A percentile compares a stretch with the other conserved stretches of the same genome.
phyloP scores from a whole-genome alignment of 2,113 vertebrate genomes.

The Passer domesticus region DNA sequence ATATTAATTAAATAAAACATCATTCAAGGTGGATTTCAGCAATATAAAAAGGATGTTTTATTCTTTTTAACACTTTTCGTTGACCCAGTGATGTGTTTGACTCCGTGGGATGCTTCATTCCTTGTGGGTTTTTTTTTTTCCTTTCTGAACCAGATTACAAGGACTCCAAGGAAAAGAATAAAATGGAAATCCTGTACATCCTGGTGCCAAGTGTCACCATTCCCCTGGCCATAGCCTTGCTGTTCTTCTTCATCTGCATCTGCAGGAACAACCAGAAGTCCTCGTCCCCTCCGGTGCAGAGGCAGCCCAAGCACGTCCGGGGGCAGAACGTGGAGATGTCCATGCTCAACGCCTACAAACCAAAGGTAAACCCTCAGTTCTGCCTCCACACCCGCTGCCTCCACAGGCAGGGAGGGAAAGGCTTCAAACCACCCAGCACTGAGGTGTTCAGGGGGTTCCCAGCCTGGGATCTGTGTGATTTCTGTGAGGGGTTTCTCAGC shows the following conservation, averaged over 20 bases:
- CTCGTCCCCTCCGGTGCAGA: conserved; percentile 80
- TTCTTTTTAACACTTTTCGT: background rate
- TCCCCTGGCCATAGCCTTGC: conserved; percentile 90
- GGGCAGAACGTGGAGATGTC: conserved; percentile 99
- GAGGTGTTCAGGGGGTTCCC: background rate
- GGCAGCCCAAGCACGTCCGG: conserved; percentile 90
- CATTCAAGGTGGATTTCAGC: background rate
- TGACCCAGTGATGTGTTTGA: background rate
- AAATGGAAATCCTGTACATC: conserved; percentile 96
- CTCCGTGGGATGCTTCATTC: background rate
- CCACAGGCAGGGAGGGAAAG: background rate
- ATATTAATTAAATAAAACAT: background rate
- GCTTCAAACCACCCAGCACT: background rate
- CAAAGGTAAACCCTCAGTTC: conserved; percentile 80
- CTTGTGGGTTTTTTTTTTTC: rapidly evolving
- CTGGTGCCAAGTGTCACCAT: conserved; percentile 95
- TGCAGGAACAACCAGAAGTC: conserved; percentile 97
- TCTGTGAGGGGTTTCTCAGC: background rate
- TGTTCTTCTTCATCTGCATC: conserved; percentile 98
- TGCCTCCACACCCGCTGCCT: background rate
- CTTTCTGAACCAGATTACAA: conserved; percentile 80
- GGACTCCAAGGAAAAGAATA: conserved; percentile 89
- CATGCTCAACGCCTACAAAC: conserved; percentile 93
- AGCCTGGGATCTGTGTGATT: background rate
- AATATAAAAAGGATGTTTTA: background rate